phyloP scores from a whole-genome alignment of 1,140 invertebrate species.

The Heliconius melpomene region DNA sequence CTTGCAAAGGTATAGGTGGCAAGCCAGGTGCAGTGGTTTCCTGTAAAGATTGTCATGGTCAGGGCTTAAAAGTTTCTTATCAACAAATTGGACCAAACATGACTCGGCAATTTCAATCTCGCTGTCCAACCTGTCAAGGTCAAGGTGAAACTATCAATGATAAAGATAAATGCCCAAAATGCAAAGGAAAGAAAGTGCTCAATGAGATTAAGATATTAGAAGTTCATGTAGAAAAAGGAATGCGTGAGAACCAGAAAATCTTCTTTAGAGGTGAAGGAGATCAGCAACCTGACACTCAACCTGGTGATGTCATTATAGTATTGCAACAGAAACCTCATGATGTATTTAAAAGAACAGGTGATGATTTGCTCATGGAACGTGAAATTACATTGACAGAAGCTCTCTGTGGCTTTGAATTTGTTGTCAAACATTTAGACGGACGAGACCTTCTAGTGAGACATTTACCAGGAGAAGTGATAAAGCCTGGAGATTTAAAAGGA shows the following conservation, averaged over 20 bases:
- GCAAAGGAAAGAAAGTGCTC: slow-evolving; percentile 90
- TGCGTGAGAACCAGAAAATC: slow-evolving; percentile 94
- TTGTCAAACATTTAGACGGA: slow-evolving; percentile 92
- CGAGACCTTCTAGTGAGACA: slow-evolving; percentile 88
- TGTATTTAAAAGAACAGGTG: slow-evolving; percentile 87
- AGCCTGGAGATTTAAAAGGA: slow-evolving; percentile 90
- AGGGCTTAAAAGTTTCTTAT: slow-evolving; percentile 87
- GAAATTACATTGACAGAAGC: slow-evolving; percentile 92
- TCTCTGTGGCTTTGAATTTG: slow-evolving; percentile 93
- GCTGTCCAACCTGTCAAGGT: slow-evolving; percentile 86
- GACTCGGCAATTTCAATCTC: slow-evolving; percentile 91
- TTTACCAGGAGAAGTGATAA: slow-evolving; percentile 87
- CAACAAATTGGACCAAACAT: slow-evolving; percentile 89
- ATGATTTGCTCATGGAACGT: slow-evolving; percentile 89
- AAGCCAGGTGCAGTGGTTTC: slow-evolving; percentile 87
- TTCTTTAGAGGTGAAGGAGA: slow-evolving; percentile 94
- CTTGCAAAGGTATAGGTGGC: slow-evolving; percentile 92
- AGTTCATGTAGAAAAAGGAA: slow-evolving; percentile 95
- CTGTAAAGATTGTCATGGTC: slow-evolving; percentile 90
- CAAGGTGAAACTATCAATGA: slow-evolving; percentile 89
- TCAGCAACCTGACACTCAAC: slow-evolving; percentile 91
- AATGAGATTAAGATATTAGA: slow-evolving; percentile 91
- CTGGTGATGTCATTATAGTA: slow-evolving; percentile 94
- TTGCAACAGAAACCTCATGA: slow-evolving; percentile 92
- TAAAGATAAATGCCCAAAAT: slow-evolving; percentile 90